Evolutionary conservation across 2,888 invertebrate genomes (phyloP).

Genomic region (Drosophila eohydei): DNA sequence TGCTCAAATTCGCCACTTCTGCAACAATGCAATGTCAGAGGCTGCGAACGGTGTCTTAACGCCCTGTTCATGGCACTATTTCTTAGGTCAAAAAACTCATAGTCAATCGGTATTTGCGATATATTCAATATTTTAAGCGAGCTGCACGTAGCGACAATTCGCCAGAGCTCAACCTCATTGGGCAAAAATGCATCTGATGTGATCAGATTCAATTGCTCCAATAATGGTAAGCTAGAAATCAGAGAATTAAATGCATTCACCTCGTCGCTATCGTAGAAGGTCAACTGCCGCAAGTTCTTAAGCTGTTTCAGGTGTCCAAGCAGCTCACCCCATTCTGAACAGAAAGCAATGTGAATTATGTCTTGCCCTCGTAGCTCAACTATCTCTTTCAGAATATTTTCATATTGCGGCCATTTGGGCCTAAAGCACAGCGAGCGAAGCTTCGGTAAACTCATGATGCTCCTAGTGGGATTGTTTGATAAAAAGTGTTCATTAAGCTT

Average conservation of each 20-base stretch:
- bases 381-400: neutral
- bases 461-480: neutral
- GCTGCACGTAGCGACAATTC: neutral
- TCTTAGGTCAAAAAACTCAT: neutral
- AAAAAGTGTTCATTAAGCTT: neutral
- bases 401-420: neutral
- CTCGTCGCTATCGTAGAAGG: neutral
- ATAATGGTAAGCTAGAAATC: neutral
- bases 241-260: neutral
- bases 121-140: neutral
- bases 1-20: neutral
- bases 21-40: neutral
- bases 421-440: neutral
- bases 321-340: neutral
- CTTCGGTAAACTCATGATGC: neutral
- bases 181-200: neutral
- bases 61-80: neutral
- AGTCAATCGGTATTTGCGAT: neutral
- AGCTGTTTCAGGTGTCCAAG: neutral
- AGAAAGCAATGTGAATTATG: neutral
- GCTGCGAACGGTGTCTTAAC: neutral
- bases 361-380: neutral
- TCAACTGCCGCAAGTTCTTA: neutral
- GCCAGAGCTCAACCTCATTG: neutral
- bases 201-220: neutral